Conservation (phyloP, 2,797 vertebrate genomes). For the Anabas testudineus region DNA sequence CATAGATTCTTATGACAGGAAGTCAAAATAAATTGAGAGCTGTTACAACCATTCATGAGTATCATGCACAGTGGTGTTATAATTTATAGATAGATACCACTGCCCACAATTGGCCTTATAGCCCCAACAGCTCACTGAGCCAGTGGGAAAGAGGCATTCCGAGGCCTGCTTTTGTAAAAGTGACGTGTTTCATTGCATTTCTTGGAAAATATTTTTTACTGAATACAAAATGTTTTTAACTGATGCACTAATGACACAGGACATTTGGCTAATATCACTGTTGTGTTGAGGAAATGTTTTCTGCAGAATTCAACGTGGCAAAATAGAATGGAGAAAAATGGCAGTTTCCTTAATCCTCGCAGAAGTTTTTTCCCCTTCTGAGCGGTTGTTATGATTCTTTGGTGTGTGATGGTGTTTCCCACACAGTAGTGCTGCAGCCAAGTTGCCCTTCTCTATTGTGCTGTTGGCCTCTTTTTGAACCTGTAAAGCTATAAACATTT, state of each 20-base stretch:
- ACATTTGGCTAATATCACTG: conserved; percentile 60
- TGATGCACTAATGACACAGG: conserved; percentile 31
- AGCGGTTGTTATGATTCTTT: conserved; percentile 73
- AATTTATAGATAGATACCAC: conserved; percentile 56
- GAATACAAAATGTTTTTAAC: conserved; percentile 41
- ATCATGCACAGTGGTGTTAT: conserved; percentile 62
- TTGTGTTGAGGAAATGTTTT: conserved; percentile 72
- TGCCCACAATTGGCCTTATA: conserved; percentile 48
- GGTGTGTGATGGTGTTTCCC: conserved; percentile 73
- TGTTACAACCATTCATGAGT: conserved; percentile 54
- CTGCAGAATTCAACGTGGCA: conserved; percentile 55
- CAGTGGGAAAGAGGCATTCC: conserved; percentile 24
- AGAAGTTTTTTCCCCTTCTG: conserved; percentile 48
- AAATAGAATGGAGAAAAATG: conserved; percentile 48
- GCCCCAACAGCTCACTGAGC: conserved; percentile 38
- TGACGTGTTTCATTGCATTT: conserved; percentile 19
- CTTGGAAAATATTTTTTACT: conserved; percentile 57
- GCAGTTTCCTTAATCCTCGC: conserved; percentile 66
- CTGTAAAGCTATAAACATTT: conserved; percentile 80
- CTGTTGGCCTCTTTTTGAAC: conserved; percentile 83
- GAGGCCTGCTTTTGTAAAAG: conserved; percentile 2
- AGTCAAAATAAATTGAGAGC: conserved; percentile 61
- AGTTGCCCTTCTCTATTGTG: conserved; percentile 76
- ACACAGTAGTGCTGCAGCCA: conserved; percentile 70
- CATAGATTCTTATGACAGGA: conserved; percentile 64